Base-by-base conservation (phyloP, 2,888 invertebrate genomes). In the Campoplex capitator region DNA sequence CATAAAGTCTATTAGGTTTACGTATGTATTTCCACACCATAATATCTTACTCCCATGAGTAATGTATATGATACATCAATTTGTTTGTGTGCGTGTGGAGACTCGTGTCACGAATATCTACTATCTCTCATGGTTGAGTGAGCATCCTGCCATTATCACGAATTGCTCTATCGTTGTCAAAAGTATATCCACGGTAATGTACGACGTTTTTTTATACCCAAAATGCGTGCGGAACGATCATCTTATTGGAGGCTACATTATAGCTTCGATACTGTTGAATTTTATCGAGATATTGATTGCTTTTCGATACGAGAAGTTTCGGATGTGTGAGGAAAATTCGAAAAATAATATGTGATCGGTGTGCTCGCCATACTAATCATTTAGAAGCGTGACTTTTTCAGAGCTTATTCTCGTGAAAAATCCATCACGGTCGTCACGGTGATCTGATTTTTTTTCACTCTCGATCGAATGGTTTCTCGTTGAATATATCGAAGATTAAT, bases 71-170 rank as follows among this genome's bases (percentile, higher is more conserved):
- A 71, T 76, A 54, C 45, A 80, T 62, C 62, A 71, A 70, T 76
- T 81, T 48, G 77, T 77, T 56, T 78, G 42, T 38, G 62, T 48
- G 76, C 45, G 62, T 28, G 67, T 13, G 56, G 67, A 48, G 67
- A 45, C 78, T 56, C 78, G 73, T 67, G 73, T 73, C 67, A 32
- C 73, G 67, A 74, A 84, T 74, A 78, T 73, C 45, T 80, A 28
- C 65, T 51, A 73, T 62, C 65, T 62, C 76, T 76, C 62, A 62
- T 38, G 76, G 76, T 65, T 45, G 62, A 76, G 45, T 42, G 45
- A 62, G 48, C 62, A 38, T 32, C 58, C 32, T 62, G 45, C 45
- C 48, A 76, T 76, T 75, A 76, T 67, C 67, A 51, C 32, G 65
- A 51, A 67, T 77, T 67, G 67, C 51, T 51, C 45, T 48, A 48